Base-by-base conservation (phyloP, 2,888 invertebrate species). In the Synergus umbraculus region DNA sequence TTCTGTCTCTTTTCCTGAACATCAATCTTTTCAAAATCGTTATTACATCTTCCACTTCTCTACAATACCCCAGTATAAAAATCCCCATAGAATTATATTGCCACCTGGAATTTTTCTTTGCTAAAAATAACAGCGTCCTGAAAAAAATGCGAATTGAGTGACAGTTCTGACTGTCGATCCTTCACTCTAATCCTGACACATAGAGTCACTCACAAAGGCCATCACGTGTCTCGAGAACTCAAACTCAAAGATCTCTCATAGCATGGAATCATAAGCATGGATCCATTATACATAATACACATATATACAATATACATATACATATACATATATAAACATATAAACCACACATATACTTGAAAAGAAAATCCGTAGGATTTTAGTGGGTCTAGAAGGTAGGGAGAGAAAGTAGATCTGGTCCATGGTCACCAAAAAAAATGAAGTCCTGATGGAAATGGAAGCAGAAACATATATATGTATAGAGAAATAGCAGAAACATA, bases 91-190 rank as follows among this genome's bases (percentile, higher is more conserved):
- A 60, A 60, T 12, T 22, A 9, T 9, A 60, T 60, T 22, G 12
- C 60, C 65, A 66, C 65, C 65, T 66, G 65, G 65, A 64, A 41
- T 43, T 66, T 66, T 43, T 9, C 41, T 41, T 66, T n/a, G 41
- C 41, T 66, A 4, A 41, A 66, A n/a, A 66, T 29, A 65, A 41
- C 65, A n/a, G 29, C 12, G 41, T 37, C 15, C 41, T 37, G 65
- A 13, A 65, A 66, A 65, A 66, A 66, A 66, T 43, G 10, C 8
- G 43, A 66, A 66, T 41, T 18, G 65, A 66, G 41, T 66, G 65
- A 66, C 65, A 66, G 41, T 66, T 66, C 65, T 65, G 41, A 15
- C 64, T 43, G 65, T 66, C 65, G 65, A 66, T 66, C 65, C n/a
- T 43, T 66, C 43, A 66, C 41, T n/a, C 18, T 66, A 66, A 66